Conservation (phyloP, 2,888 invertebrate species). For the Prenolepis imparis region DNA sequence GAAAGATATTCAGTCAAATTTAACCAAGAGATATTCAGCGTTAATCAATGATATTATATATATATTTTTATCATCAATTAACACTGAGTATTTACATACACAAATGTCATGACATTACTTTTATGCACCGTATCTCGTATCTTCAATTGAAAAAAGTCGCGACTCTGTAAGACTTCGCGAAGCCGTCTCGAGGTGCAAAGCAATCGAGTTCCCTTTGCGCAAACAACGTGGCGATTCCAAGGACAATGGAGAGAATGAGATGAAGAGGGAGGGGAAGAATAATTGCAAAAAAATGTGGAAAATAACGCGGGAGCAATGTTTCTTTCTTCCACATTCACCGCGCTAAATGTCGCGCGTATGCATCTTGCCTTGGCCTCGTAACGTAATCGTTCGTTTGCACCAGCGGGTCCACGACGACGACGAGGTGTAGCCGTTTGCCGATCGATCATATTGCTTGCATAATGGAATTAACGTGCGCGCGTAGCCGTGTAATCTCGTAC, state of each 20-base stretch:
- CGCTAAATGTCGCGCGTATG: slow-evolving; percentile 52
- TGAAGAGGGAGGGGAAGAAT: not conserved
- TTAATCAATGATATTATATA: slow-evolving; percentile 6
- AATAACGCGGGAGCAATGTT: slow-evolving; percentile 66
- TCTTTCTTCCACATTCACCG: slow-evolving; percentile 60
- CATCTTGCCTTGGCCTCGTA: slow-evolving; percentile 82
- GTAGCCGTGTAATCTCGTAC: slow-evolving; percentile 29
- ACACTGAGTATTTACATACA: too few species aligned
- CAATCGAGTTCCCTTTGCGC: slow-evolving; percentile 6
- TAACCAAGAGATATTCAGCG: not conserved
- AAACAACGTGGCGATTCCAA: slow-evolving; percentile 34
- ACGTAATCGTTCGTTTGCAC: slow-evolving; percentile 79
- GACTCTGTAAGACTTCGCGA: not conserved
- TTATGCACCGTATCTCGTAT: not conserved
- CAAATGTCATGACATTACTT: not conserved
- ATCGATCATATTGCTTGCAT: slow-evolving; percentile 72
- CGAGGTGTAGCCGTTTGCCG: slow-evolving; percentile 66
- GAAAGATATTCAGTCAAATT: not conserved
- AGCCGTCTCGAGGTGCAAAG: not conserved
- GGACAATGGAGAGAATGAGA: slow-evolving; percentile 16
- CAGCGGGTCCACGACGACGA: slow-evolving; percentile 72
- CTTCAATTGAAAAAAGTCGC: not conserved
- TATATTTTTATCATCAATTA: too few species aligned
- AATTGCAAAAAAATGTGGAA: slow-evolving; percentile 41
- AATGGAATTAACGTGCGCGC: slow-evolving; percentile 67